phyloP scores from a whole-genome alignment of 2,113 vertebrate species.

The Perca schrenkii region DNA sequence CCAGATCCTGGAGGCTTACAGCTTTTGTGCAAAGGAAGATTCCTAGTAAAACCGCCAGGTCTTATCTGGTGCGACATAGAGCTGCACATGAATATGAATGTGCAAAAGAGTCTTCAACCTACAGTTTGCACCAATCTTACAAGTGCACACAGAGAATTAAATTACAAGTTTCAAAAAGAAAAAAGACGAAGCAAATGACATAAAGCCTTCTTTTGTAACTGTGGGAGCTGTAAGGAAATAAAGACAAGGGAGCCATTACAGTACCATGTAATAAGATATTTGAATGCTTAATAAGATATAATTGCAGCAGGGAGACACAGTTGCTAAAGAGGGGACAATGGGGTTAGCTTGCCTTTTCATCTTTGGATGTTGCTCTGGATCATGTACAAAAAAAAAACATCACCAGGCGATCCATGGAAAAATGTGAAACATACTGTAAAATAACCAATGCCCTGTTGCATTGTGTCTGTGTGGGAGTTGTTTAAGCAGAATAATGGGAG shows the following conservation, averaged over 20 bases:
- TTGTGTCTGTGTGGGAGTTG: slow-evolving; percentile 18
- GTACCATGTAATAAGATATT: slow-evolving; percentile 44
- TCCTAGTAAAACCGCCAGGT: slow-evolving; percentile 26
- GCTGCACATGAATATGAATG: slow-evolving; percentile 24
- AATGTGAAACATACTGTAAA: slow-evolving; percentile 2
- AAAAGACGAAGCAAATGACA: slow-evolving; percentile 15
- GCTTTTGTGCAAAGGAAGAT: slow-evolving; percentile 34
- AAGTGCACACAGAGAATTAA: not conserved
- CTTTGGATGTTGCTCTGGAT: slow-evolving; percentile 11
- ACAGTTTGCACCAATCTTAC: not conserved
- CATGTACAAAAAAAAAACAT: not conserved
- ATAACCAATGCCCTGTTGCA: not conserved
- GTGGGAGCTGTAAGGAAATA: slow-evolving; percentile 19
- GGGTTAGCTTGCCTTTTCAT: slow-evolving; percentile 12
- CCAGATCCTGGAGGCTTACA: slow-evolving; percentile 33
- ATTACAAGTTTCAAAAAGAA: slow-evolving; percentile 26
- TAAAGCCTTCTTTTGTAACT: slow-evolving; percentile 9
- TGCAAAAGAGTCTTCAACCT: slow-evolving; percentile 1
- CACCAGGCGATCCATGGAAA: not conserved
- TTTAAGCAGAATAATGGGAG: slow-evolving; percentile 16
- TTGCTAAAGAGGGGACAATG: slow-evolving; percentile 42
- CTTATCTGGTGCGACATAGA: not conserved
- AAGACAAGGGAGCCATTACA: slow-evolving; percentile 41
- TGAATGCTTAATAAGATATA: slow-evolving; percentile 65
- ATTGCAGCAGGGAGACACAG: slow-evolving; percentile 54